Base-by-base conservation (phyloP, 2,797 vertebrate species). In the Pampus argenteus region DNA sequence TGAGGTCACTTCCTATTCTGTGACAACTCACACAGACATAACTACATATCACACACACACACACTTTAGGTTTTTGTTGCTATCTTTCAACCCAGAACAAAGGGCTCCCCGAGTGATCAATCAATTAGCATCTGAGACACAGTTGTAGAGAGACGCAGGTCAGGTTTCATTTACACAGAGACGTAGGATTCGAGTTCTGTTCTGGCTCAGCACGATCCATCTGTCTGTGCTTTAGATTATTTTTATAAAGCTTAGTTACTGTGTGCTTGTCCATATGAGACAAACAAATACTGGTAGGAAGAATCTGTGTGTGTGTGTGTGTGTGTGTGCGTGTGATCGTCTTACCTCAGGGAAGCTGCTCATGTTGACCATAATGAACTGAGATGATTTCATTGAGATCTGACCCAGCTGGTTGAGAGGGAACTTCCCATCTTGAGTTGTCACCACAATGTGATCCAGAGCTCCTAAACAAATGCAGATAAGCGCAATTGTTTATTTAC, bases 401-500 rank as follows among this genome's bases (percentile, higher is more conserved):
- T 99, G 98, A 34, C 95, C 97, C 84, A 99, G 95, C 91, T 99
- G 97, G 93, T 98, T 99, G 71, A 99, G 94, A 0, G 97, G 95
- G 79, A 98, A 95, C 85, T 96, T 98, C 85, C 98, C 98, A 26
- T 97, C 95, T 58, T 93, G 89, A 66, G 96, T 99, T 69, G 91
- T 40, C 88, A 99, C 97, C 4, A 91, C 86, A 45, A 99, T 94
- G 87, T 97, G 96, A 93, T 99, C 96, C 77, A 99, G 94, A 72
- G 95, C 95, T 75, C 98, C 98, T 99, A 76, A 64, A 88, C 57
- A 76, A 85, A 74, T 15, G 67, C 55, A 81, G 11, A 85, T 26
- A 50, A 10, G 67, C 9, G 2, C 7, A 45, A 45, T 54, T 47
- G 31, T 71, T 85, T 45, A 77, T 51, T 74, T 28, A 10, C 15